These are phyloP conservation scores for Ormyrus nitidulus DNA, from an alignment of 2,888 invertebrate genomes.

Conservation along the genomic window DNA sequence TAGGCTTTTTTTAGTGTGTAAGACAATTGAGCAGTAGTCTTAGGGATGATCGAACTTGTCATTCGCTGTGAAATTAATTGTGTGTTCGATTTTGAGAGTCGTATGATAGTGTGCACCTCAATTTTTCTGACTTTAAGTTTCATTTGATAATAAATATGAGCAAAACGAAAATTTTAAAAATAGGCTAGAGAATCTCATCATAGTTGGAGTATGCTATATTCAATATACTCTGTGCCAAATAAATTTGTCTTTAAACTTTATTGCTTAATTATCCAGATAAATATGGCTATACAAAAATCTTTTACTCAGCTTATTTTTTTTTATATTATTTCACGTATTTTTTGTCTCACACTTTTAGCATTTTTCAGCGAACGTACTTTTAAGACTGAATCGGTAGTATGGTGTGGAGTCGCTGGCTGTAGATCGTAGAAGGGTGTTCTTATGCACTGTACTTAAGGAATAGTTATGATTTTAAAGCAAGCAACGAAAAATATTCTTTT, in stretches of 20 bases:
- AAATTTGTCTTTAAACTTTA: constrained; percentile 60
- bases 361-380: constrained; percentile 54
- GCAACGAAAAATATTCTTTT: constrained; percentile 38
- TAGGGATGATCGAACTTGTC: constrained; percentile 68
- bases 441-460: constrained; percentile 59
- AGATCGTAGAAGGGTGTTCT: constrained; percentile 48
- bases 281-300: constrained; percentile 29
- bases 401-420: constrained; percentile 55
- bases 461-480: constrained; percentile 34
- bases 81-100: constrained; percentile 51
- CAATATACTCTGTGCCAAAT: constrained; percentile 73
- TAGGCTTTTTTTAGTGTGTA: constrained; percentile 58
- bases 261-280: constrained; percentile 37
- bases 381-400: constrained; percentile 59
- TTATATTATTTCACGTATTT: constrained; percentile 30
- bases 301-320: constrained; percentile 50
- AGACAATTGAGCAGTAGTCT: constrained; percentile 45
- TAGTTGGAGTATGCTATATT: constrained; percentile 68
- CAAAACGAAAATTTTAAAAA: constrained; percentile 43
- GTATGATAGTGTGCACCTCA: constrained; percentile 32
- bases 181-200: constrained; percentile 63
- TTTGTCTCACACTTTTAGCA: constrained; percentile 27
- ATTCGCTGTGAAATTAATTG: constrained; percentile 65
- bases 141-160: constrained; percentile 46
- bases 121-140: constrained; percentile 30